Percentiles rank a stretch among this genome's conserved stretches.
phyloP scores from a whole-genome alignment of 2,113 vertebrate genomes.

The Aptenodytes patagonicus region DNA sequence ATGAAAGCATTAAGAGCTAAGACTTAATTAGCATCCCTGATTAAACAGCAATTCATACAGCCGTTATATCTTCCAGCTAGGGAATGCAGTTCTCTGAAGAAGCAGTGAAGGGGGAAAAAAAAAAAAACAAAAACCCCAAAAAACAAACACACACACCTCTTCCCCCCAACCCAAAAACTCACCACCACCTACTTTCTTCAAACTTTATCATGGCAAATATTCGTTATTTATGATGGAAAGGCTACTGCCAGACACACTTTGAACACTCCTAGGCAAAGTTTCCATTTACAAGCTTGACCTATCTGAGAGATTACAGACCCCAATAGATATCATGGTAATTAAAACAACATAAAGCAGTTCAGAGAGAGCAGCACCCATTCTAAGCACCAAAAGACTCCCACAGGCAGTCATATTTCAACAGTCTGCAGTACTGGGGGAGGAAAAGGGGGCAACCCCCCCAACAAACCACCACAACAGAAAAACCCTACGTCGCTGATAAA shows the following conservation, averaged over 20 bases:
- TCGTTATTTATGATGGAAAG: not conserved
- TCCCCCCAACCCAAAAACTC: not conserved
- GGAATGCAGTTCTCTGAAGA: not conserved
- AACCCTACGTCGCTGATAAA: accelerated
- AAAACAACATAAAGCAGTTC: not conserved
- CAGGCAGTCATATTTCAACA: not conserved
- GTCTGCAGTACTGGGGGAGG: not conserved
- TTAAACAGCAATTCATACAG: conserved; percentile 66
- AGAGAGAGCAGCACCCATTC: not conserved
- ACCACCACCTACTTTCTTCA: not conserved
- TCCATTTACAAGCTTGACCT: not conserved
- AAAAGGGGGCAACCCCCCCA: not conserved
- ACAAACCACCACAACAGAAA: not conserved
- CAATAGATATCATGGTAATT: not conserved
- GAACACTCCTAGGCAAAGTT: not conserved
- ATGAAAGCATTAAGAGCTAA: conserved; percentile 41
- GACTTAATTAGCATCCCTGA: conserved; percentile 66
- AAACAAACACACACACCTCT: not conserved
- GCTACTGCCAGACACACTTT: not conserved
- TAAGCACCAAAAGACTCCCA: not conserved
- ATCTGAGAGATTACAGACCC: not conserved
- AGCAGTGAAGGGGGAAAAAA: not conserved
- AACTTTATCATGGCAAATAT: not conserved
- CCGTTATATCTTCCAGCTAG: conserved; percentile 23
- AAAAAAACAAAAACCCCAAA: not conserved